A percentile compares a stretch with the other conserved stretches of the same genome.
phyloP scores from a whole-genome alignment of 2,113 vertebrate species.

The Motacilla alba region DNA sequence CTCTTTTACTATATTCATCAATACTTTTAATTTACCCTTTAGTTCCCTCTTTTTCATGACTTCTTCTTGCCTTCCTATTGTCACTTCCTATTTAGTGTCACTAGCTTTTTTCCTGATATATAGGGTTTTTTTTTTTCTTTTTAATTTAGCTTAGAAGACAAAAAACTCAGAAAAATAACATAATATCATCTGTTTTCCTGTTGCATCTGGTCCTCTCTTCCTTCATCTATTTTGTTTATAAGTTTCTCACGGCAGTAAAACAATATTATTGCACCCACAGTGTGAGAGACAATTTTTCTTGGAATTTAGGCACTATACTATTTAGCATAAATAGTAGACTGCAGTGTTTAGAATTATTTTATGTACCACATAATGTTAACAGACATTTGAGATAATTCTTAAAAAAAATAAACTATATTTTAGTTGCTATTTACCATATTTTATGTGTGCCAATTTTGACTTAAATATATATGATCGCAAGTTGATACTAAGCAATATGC shows the following conservation, averaged over 20 bases:
- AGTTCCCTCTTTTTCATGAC: neutral
- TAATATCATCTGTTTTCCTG: neutral
- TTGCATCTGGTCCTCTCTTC: neutral
- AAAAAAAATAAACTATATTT: neutral
- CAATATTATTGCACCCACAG: neutral
- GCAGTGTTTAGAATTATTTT: neutral
- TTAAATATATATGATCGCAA: neutral
- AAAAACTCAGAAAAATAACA: neutral
- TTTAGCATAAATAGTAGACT: neutral
- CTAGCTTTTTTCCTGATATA: neutral
- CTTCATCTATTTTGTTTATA: neutral
- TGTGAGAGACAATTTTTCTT: neutral
- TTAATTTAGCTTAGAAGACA: neutral
- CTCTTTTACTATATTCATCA: neutral
- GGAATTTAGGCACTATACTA: neutral
- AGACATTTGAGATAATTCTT: neutral
- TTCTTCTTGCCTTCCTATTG: neutral
- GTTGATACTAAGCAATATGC: neutral
- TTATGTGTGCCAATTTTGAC: neutral
- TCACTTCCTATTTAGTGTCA: neutral
- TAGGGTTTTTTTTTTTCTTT: neutral
- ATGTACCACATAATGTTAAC: neutral
- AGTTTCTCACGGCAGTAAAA: neutral
- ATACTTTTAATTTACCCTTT: neutral
- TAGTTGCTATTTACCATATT: neutral